Evolutionary conservation across 2,888 invertebrate species (phyloP).

Genomic region (Reticulitermes lucifugus): DNA sequence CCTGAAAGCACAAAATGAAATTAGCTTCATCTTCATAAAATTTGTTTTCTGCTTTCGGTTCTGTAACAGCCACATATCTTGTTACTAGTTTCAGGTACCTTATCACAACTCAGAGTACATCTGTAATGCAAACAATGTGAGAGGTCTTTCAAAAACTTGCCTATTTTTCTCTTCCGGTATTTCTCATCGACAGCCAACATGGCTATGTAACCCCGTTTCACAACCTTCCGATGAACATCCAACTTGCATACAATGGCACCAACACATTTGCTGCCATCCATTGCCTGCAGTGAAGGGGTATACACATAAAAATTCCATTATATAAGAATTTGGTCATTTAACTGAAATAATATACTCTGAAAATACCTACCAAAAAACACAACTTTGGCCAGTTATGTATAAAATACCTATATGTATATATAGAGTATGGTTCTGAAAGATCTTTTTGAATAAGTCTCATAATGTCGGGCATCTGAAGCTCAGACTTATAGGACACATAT

Average conservation of each 20-base stretch:
- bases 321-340: neutral
- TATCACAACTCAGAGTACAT: too few species aligned
- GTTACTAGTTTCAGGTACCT: too few species aligned
- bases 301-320: neutral
- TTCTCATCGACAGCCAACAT: constrained; percentile 99
- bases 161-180: constrained; percentile 94
- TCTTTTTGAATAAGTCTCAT: constrained; percentile 99
- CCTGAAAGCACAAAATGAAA: constrained; percentile 67
- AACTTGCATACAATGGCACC: constrained; percentile 99
- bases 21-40: neutral
- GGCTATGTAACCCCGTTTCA: constrained; percentile 97
- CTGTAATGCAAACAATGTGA: too few species aligned
- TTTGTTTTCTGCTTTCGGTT: neutral
- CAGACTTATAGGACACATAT: constrained; percentile 89
- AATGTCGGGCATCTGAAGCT: constrained; percentile 98
- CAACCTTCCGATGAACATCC: constrained; percentile 90
- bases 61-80: too few species aligned
- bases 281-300: constrained; percentile 71
- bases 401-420: constrained; percentile 99
- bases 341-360: neutral
- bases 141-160: constrained; percentile 63
- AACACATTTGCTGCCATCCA: constrained; percentile 87
- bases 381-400: constrained; percentile 99
- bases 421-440: constrained; percentile 99
- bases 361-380: constrained; percentile 86